phyloP scores from a whole-genome alignment of 2,113 vertebrate species.

The Noctilio leporinus region DNA sequence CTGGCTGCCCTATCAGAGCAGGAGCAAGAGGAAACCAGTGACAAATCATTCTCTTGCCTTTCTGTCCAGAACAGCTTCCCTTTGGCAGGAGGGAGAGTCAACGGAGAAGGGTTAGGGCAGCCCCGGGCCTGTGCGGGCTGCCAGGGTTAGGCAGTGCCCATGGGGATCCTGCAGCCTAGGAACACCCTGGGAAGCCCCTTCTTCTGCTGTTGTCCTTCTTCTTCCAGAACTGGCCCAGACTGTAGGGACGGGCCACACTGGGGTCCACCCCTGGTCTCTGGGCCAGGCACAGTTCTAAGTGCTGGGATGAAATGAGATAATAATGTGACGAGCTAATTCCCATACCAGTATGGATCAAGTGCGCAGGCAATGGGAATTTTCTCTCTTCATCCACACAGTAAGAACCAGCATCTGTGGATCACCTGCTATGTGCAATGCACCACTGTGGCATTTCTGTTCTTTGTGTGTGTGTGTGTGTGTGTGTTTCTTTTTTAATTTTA shows the following conservation, averaged over 20 bases:
- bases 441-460: neutral
- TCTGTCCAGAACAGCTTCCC: neutral
- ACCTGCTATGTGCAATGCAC: neutral
- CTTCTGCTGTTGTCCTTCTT: neutral
- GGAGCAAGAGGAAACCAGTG: neutral
- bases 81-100: slow-evolving; percentile 32
- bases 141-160: neutral
- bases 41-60: neutral
- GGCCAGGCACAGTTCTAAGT: neutral
- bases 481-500: no score
- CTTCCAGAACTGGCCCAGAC: neutral
- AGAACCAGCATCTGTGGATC: neutral
- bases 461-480: no score
- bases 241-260: fast-evolving
- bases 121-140: neutral
- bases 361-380: neutral
- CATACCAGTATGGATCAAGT: neutral
- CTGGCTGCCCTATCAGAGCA: neutral
- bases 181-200: neutral
- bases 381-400: neutral
- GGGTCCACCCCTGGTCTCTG: neutral
- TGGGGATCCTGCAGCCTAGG: neutral
- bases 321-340: neutral
- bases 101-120: neutral
- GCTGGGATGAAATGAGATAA: neutral